Percentiles rank a stretch among this genome's conserved stretches.
Evolutionary conservation across 2,888 invertebrate genomes (phyloP).

Genomic region (Ecdyonurus torrentis): DNA sequence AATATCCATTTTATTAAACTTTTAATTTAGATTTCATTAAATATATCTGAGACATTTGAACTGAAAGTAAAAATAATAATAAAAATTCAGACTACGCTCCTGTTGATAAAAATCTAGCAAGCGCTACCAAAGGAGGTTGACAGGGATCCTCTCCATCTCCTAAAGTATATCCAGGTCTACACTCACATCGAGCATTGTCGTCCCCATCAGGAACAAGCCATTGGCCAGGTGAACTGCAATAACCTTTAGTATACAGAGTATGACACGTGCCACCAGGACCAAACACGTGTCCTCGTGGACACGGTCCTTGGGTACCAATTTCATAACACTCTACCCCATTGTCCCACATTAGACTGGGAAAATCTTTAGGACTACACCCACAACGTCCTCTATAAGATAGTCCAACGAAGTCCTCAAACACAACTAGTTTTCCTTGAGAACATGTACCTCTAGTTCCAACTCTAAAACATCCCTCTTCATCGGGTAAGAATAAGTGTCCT

Average conservation of each 20-base stretch:
- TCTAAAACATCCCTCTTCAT: slow-evolving; percentile 54
- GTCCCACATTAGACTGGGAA: slow-evolving; percentile 15
- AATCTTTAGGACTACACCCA: slow-evolving; percentile 32
- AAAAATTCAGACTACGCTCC: neutral
- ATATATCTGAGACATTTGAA: too few relatives aligned
- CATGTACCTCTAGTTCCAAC: slow-evolving; percentile 67
- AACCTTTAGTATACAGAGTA: slow-evolving; percentile 58
- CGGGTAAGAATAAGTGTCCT: slow-evolving; percentile 59
- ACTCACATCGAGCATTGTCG: slow-evolving; percentile 41
- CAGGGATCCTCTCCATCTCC: slow-evolving; percentile 30
- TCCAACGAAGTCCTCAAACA: slow-evolving; percentile 67
- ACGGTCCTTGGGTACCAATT: slow-evolving; percentile 15
- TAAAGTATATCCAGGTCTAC: slow-evolving; percentile 45
- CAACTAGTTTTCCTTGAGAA: slow-evolving; percentile 48
- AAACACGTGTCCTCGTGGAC: slow-evolving; percentile 13
- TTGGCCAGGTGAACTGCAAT: slow-evolving; percentile 48
- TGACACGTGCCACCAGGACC: slow-evolving; percentile 41
- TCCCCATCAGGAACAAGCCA: slow-evolving; percentile 44
- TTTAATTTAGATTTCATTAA: too few relatives aligned
- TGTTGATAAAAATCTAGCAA: slow-evolving; percentile 36
- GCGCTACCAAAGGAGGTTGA: slow-evolving; percentile 40
- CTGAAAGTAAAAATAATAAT: too few relatives aligned
- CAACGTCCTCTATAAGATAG: slow-evolving; percentile 70
- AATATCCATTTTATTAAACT: too few relatives aligned
- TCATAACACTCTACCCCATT: slow-evolving; percentile 15